phyloP scores from a whole-genome alignment of 2,797 vertebrate genomes.

The Dromococcyx pavoninus region DNA sequence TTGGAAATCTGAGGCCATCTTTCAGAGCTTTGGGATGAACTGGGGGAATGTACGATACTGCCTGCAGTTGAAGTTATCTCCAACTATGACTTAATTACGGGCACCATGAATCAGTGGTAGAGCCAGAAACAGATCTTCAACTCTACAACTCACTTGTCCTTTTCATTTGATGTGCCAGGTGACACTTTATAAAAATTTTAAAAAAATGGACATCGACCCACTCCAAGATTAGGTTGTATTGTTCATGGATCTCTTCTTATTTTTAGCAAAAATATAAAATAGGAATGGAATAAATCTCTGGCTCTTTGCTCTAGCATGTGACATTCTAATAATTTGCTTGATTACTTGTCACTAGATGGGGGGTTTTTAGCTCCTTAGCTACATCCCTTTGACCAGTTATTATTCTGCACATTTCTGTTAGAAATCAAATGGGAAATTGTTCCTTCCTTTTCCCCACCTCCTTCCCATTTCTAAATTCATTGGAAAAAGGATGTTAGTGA shows the following conservation, averaged over 20 bases:
- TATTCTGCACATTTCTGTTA: background rate
- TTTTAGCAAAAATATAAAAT: background rate
- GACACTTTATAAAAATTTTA: background rate
- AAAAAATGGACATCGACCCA: too few species aligned
- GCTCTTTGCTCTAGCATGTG: background rate
- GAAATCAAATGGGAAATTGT: background rate
- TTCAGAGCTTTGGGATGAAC: background rate
- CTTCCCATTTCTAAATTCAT: constrained; percentile 6
- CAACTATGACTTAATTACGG: background rate
- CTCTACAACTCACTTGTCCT: background rate
- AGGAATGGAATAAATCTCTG: background rate
- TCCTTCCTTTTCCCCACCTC: background rate
- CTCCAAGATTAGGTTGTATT: background rate
- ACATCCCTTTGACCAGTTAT: background rate
- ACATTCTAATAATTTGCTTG: background rate
- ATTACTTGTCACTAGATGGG: background rate
- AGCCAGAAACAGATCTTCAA: background rate
- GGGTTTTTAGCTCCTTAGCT: background rate
- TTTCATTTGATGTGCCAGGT: background rate
- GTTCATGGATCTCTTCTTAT: background rate
- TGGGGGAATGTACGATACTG: background rate
- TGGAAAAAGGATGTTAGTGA: background rate
- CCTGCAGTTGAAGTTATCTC: background rate
- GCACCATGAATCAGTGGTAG: background rate
- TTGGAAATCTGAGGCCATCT: background rate